A percentile compares a stretch with the other conserved stretches of the same genome.
Conservation (phyloP, 1,140 invertebrate genomes). For the Platyura marginata region DNA sequence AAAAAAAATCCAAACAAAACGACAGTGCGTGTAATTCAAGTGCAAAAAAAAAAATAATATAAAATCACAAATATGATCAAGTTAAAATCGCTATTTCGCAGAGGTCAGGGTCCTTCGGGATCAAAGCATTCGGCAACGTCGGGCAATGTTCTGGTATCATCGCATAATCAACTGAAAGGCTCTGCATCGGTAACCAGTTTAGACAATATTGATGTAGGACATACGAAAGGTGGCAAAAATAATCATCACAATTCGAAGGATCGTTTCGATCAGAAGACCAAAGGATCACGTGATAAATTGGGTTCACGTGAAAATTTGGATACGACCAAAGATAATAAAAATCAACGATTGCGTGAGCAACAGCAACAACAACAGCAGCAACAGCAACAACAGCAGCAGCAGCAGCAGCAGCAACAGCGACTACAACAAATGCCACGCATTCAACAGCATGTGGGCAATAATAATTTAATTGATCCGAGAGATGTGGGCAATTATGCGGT, state of each 20-base stretch:
- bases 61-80: conserved; percentile 41
- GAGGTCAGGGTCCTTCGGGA: conserved; percentile 34
- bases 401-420: not conserved
- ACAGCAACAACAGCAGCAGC: not conserved
- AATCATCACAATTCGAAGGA: not conserved
- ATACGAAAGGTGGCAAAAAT: not conserved
- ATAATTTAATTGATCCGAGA: conserved; percentile 1
- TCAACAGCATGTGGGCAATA: conserved; percentile 1
- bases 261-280: not conserved
- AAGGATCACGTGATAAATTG: not conserved
- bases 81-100: conserved; percentile 63
- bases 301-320: not conserved
- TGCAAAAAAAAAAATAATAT: too few relatives aligned
- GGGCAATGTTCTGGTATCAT: conserved; percentile 20
- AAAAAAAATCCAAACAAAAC: not conserved
- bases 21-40: too few relatives aligned
- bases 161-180: conserved; percentile 15
- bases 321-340: not conserved
- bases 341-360: not conserved
- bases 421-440: not conserved
- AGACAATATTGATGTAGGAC: conserved; percentile 11
- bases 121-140: conserved; percentile 20
- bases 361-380: not conserved
- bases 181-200: conserved; percentile 31
- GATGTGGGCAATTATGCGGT: not conserved